These are phyloP conservation scores for Acronicta alni DNA, from an alignment of 2,888 invertebrate species.

Conservation along the genomic window DNA sequence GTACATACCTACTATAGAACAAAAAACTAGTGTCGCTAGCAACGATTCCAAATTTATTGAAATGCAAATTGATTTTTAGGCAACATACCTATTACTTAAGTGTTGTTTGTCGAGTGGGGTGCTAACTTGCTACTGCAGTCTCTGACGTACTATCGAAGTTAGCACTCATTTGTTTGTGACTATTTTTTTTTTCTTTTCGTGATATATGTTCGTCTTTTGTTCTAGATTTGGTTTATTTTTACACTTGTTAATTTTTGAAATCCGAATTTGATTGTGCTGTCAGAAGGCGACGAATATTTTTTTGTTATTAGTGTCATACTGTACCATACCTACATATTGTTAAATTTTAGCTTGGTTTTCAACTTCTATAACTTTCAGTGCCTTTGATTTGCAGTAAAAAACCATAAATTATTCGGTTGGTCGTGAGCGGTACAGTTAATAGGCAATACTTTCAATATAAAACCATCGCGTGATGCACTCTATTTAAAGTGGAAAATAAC, in stretches of 20 bases:
- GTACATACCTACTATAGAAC: not conserved
- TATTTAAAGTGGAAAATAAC: slow-evolving; percentile 24
- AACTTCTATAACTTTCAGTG: not conserved
- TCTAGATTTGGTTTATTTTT: slow-evolving; percentile 28
- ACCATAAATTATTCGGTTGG: no score
- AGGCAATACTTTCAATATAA: not conserved
- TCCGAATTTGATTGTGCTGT: slow-evolving; percentile 23
- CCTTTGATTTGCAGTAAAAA: no score
- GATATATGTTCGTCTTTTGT: slow-evolving; percentile 9
- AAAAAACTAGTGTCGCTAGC: slow-evolving; percentile 1
- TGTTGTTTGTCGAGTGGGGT: slow-evolving; percentile 46
- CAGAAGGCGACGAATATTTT: not conserved
- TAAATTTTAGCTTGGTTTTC: not conserved
- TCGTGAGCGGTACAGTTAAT: not conserved
- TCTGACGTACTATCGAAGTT: slow-evolving; percentile 30
- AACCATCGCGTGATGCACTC: slow-evolving; percentile 7
- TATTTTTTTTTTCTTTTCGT: slow-evolving; percentile 23
- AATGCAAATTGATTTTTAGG: slow-evolving; percentile 44
- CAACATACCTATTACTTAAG: slow-evolving; percentile 48
- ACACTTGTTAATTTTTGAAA: slow-evolving; percentile 3
- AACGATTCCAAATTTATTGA: slow-evolving; percentile 22
- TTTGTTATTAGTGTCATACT: not conserved
- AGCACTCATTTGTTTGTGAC: slow-evolving; percentile 32
- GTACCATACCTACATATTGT: not conserved
- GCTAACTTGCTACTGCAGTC: slow-evolving; percentile 33